These are phyloP conservation scores for Palaemon carinicauda DNA, from an alignment of 1,140 invertebrate species.

Conservation along the genomic window DNA sequence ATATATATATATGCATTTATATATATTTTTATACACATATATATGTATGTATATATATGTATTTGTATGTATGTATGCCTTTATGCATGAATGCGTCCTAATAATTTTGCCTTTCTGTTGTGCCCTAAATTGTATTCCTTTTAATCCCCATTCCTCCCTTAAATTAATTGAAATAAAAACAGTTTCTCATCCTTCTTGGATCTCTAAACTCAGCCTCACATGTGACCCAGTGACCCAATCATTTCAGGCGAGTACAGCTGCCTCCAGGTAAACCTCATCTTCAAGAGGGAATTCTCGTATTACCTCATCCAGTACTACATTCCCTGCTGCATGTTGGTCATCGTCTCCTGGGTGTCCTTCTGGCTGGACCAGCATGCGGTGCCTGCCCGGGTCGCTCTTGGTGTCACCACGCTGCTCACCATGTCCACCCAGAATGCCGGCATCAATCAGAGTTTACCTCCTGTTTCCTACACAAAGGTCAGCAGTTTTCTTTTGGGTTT, in stretches of 20 bases:
- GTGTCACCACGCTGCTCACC: constrained; percentile 93
- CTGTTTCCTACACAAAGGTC: constrained; percentile 92
- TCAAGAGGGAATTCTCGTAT: constrained; percentile 97
- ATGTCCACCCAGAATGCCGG: constrained; percentile 98
- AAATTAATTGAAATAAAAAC: background rate
- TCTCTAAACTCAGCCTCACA: too few relatives aligned
- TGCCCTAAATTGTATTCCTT: too few relatives aligned
- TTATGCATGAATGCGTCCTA: background rate
- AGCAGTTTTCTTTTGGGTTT: background rate
- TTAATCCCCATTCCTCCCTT: too few relatives aligned
- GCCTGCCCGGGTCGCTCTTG: constrained; percentile 91
- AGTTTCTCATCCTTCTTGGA: background rate
- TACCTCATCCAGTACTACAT: constrained; percentile 98
- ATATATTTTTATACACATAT: background rate
- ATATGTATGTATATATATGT: background rate
- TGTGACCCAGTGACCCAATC: background rate
- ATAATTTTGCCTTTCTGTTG: background rate
- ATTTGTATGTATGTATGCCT: too few relatives aligned
- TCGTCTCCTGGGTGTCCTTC: constrained; percentile 88
- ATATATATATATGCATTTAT: background rate
- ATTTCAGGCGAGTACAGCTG: constrained; percentile 92
- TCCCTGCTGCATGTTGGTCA: constrained; percentile 83
- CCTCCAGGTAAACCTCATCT: constrained; percentile 90
- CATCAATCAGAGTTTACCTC: constrained; percentile 95
- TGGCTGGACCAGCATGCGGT: constrained; percentile 97